phyloP scores from a whole-genome alignment of 2,888 invertebrate species.

The Acleris holmiana region DNA sequence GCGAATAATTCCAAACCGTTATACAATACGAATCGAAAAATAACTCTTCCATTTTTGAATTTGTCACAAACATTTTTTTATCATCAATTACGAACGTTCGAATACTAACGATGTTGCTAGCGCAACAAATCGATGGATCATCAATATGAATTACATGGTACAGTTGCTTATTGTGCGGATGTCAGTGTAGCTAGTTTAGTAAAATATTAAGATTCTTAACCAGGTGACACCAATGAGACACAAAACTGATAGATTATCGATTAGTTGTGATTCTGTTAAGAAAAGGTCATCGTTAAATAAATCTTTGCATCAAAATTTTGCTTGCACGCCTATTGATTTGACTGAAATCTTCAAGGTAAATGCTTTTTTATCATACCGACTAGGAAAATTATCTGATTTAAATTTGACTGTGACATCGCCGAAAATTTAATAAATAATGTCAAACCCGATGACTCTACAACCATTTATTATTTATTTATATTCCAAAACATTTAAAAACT shows the following conservation, averaged over 20 bases:
- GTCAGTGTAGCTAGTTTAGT: conserved; percentile 11
- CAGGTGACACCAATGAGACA: conserved; percentile 8
- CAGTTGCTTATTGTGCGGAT: conserved; percentile 51
- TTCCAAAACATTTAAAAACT: no score
- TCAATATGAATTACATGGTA: conserved; percentile 77
- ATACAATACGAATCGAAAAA: conserved; percentile 23
- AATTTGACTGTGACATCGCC: no score
- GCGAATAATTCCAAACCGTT: conserved; percentile 14
- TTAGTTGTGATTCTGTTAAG: no score
- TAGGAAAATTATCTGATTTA: no score
- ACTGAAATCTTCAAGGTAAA: no score
- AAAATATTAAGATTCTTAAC: conserved; percentile 16
- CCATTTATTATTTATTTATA: no score
- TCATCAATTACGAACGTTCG: conserved; percentile 43
- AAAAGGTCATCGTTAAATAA: no score
- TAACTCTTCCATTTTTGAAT: conserved; percentile 31
- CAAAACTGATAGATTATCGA: background rate
- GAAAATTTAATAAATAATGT: no score
- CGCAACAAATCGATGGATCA: conserved; percentile 54
- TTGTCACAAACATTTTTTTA: conserved; percentile 11
- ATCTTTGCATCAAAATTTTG: no score
- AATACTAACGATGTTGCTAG: conserved; percentile 55
- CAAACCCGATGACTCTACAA: no score
- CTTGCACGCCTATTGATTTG: no score
- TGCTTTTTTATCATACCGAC: no score